A percentile compares a stretch with the other conserved stretches of the same genome.
These are phyloP conservation scores for Chalcosyrphus nemorum DNA, from an alignment of 2,888 invertebrate species.

Conservation along the genomic window DNA sequence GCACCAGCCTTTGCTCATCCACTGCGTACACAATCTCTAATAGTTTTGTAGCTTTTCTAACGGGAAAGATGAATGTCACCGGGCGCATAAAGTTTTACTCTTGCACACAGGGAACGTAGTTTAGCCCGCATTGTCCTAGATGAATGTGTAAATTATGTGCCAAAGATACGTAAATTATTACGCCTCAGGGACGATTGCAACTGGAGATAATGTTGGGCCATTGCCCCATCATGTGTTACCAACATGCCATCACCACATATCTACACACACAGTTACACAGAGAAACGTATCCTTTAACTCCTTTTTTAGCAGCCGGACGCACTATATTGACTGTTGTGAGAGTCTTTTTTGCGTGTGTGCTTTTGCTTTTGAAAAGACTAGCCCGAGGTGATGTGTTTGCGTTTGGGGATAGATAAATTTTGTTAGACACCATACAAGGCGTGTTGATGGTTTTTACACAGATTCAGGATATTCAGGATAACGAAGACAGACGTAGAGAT, in stretches of 20 bases:
- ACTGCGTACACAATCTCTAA: conserved; percentile 26
- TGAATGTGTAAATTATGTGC: conserved; percentile 67
- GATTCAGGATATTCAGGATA: conserved; percentile 13
- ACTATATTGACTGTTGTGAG: conserved; percentile 26
- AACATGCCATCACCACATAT: conserved; percentile 24
- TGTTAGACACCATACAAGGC: not conserved
- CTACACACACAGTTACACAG: too few relatives aligned
- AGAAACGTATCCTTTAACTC: too few relatives aligned
- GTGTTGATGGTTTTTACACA: conserved; percentile 53
- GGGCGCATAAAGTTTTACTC: not conserved
- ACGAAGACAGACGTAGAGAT: not conserved
- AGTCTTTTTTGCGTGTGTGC: conserved; percentile 19
- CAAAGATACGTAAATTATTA: conserved; percentile 69
- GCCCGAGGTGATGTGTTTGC: conserved; percentile 33
- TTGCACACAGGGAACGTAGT: not conserved
- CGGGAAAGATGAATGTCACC: conserved; percentile 40
- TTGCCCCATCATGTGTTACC: conserved; percentile 37
- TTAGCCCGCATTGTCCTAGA: conserved; percentile 54
- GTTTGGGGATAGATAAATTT: conserved; percentile 53
- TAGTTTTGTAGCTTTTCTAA: conserved; percentile 37
- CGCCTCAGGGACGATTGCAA: conserved; percentile 64
- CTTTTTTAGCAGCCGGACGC: not conserved
- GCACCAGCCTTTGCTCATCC: conserved; percentile 10
- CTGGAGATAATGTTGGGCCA: conserved; percentile 56
- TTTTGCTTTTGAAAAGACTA: not conserved